Conservation (phyloP, 2,797 vertebrate species). For the Acanthornis magna region DNA sequence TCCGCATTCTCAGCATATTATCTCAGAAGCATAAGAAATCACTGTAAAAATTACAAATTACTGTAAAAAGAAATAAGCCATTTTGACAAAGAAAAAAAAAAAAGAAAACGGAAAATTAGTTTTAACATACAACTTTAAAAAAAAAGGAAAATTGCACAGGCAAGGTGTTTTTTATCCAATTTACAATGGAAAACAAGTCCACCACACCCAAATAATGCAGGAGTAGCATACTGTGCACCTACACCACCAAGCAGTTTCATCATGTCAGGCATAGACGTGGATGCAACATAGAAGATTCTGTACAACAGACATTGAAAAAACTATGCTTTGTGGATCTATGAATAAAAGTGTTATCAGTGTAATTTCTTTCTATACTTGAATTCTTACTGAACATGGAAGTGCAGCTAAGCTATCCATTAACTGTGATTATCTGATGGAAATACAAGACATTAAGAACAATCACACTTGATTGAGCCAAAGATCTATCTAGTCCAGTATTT, state of each 20-base stretch:
- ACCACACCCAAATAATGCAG: background rate
- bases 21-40: background rate
- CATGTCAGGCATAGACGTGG: background rate
- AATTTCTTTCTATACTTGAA: background rate
- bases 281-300: background rate
- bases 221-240: background rate
- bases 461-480: accelerated
- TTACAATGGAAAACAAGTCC: background rate
- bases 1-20: background rate
- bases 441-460: background rate
- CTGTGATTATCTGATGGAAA: background rate
- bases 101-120: background rate
- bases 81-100: background rate
- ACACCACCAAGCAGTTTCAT: background rate
- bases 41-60: background rate
- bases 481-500: background rate
- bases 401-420: background rate
- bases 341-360: background rate
- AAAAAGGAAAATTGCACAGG: background rate
- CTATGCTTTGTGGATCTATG: background rate
- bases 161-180: background rate
- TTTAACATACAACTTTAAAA: background rate
- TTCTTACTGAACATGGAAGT: background rate
- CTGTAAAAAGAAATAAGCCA: background rate
- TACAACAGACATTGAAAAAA: background rate